Conservation (phyloP, 2,888 invertebrate genomes). For the Acanthosepion pharaonis region DNA sequence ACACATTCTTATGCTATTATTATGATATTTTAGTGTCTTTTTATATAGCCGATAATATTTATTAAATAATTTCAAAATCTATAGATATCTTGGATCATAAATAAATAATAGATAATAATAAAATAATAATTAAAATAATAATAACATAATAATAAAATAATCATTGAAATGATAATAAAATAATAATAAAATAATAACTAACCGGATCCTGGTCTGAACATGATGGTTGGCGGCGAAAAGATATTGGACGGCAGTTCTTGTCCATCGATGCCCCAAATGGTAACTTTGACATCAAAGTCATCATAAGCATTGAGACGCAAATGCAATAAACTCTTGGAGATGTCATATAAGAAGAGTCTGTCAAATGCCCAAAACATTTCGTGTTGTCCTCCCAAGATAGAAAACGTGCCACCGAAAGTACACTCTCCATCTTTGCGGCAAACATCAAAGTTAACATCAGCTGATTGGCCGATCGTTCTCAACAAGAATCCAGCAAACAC, state of each 20-base stretch:
- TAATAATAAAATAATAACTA: conserved; percentile 40
- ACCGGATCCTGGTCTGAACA: conserved; percentile 42
- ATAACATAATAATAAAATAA: too few relatives aligned
- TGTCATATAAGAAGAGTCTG: conserved; percentile 51
- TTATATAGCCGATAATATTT: too few relatives aligned
- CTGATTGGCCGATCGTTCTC: conserved; percentile 47
- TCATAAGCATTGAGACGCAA: conserved; percentile 43
- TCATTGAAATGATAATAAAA: too few relatives aligned
- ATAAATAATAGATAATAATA: background rate
- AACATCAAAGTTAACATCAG: conserved; percentile 51
- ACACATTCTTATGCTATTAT: too few relatives aligned
- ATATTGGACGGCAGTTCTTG: background rate
- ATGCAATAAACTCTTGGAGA: conserved; percentile 47
- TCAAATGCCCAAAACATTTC: conserved; percentile 53
- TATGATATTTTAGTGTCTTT: too few relatives aligned
- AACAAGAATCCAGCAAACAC: conserved; percentile 50
- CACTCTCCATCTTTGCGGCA: background rate
- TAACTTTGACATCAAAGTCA: conserved; percentile 45
- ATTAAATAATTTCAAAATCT: too few relatives aligned
- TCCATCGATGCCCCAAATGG: conserved; percentile 38
- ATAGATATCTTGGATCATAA: background rate
- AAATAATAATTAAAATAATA: too few relatives aligned
- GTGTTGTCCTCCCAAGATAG: conserved; percentile 49
- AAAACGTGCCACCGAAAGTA: conserved; percentile 49
- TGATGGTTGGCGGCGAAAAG: conserved; percentile 40